phyloP scores from a whole-genome alignment of 1,140 invertebrate genomes.

The Drosophila subobscura region DNA sequence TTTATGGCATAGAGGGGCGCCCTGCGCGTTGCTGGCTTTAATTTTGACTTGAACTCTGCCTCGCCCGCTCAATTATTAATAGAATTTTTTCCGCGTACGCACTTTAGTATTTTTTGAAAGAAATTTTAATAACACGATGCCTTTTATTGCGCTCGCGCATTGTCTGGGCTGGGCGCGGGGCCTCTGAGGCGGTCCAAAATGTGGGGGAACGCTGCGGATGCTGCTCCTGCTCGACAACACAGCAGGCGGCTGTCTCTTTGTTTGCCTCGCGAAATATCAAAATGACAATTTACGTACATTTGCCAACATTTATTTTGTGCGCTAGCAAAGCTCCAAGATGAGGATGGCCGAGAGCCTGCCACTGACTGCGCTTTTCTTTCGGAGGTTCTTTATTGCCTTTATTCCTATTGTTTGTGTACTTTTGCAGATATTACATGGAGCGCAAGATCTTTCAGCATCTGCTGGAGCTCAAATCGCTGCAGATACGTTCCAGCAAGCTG shows the following conservation, averaged over 20 bases:
- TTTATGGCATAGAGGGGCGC: constrained; percentile 48
- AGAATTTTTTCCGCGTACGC: constrained; percentile 70
- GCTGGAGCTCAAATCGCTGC: constrained; percentile 95
- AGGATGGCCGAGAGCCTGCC: constrained; percentile 8
- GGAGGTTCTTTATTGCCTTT: constrained; percentile 8
- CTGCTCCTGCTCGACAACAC: constrained; percentile 18
- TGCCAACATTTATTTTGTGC: constrained; percentile 69
- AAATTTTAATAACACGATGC: constrained; percentile 80
- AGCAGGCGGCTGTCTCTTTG: constrained; percentile 60
- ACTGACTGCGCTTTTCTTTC: constrained; percentile 29
- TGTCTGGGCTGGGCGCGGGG: constrained; percentile 35
- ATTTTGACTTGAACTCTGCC: constrained; percentile 37
- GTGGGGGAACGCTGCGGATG: background rate
- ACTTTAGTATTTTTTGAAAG: constrained; percentile 72
- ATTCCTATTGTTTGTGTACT: background rate
- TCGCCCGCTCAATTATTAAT: constrained; percentile 75
- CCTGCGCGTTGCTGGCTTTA: constrained; percentile 50
- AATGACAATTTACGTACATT: constrained; percentile 79
- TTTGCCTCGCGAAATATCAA: constrained; percentile 72
- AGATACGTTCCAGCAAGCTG: constrained; percentile 94
- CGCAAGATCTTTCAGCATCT: constrained; percentile 97
- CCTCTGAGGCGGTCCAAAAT: background rate
- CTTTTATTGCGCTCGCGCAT: constrained; percentile 71
- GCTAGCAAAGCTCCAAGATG: constrained; percentile 10
- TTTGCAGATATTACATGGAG: constrained; percentile 93